Evolutionary conservation across 2,888 invertebrate genomes (phyloP), one percentile per base, ranked within the genome.

Genomic region (Melanchra persicariae): DNA sequence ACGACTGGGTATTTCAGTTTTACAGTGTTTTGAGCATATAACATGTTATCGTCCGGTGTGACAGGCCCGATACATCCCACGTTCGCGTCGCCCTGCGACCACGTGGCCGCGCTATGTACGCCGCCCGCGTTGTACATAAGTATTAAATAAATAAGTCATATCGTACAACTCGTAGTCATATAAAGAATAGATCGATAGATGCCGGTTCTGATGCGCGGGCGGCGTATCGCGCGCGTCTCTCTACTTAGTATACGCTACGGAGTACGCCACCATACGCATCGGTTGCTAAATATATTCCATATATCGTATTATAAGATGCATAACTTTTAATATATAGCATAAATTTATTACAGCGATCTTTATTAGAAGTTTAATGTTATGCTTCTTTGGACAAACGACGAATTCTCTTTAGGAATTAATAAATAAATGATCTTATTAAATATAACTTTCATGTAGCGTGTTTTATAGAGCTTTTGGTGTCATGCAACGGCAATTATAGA

Each of bases 141-240:
- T 90, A 88, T 89, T 86, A 85, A 78, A 79, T 87, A 85, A 78
- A 77, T 90, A 90, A 92, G 91, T 91, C 85, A 88, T 88, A 88
- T 90, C 89, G 92, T 92, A 91, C 92, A 92, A 92, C 85, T 85
- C 73, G 83, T 91, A 90, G 91, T 91, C 90, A 89, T 87, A 82
- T 87, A 85, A 77, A 84, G 77, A 74, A 82, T 86, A 86, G 83
- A 85, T 81, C 73, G 77, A 74, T 75, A 70, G 69, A 66, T 55
- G 58, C 74, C 59, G 73, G 60, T 55, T 73, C 60, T 55, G 47
- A 52, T 26, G 15, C 66, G 70, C 77, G 74, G 75, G 37, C 59
- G 68, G 47, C 71, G 59, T 26, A 79, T 19, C 15, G 54, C 70
- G 65, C 74, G 67, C 64, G 70, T 47, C 7, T 10, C 0, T 52